Evolutionary conservation across 2,797 vertebrate species (phyloP).

Genomic region (Clamator glandarius): DNA sequence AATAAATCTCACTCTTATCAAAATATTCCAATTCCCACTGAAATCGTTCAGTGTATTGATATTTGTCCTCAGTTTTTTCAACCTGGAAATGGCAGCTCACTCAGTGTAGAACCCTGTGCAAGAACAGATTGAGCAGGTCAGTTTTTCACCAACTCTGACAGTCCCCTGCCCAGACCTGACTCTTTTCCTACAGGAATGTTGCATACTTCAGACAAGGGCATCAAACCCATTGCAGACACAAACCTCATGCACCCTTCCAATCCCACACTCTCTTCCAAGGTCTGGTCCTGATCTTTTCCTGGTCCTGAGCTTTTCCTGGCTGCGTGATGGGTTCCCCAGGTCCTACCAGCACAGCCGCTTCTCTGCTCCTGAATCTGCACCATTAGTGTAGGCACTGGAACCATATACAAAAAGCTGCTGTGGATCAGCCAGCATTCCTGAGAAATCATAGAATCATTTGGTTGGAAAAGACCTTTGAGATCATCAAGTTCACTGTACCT

Average conservation of each 20-base stretch:
- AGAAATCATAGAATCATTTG: background rate
- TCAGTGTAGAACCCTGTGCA: background rate
- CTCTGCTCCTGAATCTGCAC: too few species aligned
- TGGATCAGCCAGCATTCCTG: accelerated
- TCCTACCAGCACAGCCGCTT: too few species aligned
- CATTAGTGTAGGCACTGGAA: background rate
- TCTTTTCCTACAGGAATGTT: background rate
- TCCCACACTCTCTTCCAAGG: background rate
- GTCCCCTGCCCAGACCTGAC: background rate
- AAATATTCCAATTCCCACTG: background rate
- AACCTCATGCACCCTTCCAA: background rate
- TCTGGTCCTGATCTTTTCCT: background rate
- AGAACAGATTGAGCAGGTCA: background rate
- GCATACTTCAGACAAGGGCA: background rate
- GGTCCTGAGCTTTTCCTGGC: background rate
- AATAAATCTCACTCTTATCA: background rate
- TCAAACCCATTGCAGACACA: background rate
- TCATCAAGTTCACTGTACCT: too few species aligned
- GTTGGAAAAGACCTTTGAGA: too few species aligned
- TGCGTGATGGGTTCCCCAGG: background rate
- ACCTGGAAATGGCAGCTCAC: background rate
- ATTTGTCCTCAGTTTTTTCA: background rate
- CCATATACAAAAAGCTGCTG: background rate
- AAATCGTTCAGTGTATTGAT: background rate
- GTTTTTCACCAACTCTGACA: accelerated